Percentiles rank a stretch among this genome's conserved stretches.
Conservation (phyloP, 2,888 invertebrate genomes). For the Pseudococcus viburni region DNA sequence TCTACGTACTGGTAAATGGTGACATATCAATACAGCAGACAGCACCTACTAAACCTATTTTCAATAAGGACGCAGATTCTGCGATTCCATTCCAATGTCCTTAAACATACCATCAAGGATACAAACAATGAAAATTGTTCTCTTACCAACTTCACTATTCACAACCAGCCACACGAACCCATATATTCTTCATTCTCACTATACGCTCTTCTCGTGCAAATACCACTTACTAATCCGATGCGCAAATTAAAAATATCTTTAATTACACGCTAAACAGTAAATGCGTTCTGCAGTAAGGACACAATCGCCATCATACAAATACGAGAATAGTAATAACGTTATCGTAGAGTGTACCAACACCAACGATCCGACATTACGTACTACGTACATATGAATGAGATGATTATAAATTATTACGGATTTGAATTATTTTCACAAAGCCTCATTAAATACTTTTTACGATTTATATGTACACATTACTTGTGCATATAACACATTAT, state of each 20-base stretch:
- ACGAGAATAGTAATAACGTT: neutral
- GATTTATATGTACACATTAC: neutral
- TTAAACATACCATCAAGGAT: neutral
- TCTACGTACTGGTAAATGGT: neutral
- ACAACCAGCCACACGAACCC: too few relatives aligned
- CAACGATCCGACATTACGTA: neutral
- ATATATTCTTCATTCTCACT: neutral
- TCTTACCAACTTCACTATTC: too few relatives aligned
- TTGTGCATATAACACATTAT: neutral
- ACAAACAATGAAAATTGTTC: neutral
- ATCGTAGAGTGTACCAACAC: neutral
- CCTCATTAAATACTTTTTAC: neutral
- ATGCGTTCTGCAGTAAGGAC: conserved; percentile 13
- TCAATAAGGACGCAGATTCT: neutral
- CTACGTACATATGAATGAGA: neutral
- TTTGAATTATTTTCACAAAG: conserved; percentile 23
- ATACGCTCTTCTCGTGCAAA: neutral
- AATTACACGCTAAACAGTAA: neutral
- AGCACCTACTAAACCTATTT: neutral
- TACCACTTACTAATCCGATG: neutral
- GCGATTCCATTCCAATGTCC: neutral
- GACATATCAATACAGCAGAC: neutral
- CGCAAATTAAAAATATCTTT: conserved; percentile 25
- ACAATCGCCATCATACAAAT: neutral
- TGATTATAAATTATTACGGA: conserved; percentile 7